Evolutionary conservation across 2,797 vertebrate genomes (phyloP).

Genomic region (Crotalus adamanteus): DNA sequence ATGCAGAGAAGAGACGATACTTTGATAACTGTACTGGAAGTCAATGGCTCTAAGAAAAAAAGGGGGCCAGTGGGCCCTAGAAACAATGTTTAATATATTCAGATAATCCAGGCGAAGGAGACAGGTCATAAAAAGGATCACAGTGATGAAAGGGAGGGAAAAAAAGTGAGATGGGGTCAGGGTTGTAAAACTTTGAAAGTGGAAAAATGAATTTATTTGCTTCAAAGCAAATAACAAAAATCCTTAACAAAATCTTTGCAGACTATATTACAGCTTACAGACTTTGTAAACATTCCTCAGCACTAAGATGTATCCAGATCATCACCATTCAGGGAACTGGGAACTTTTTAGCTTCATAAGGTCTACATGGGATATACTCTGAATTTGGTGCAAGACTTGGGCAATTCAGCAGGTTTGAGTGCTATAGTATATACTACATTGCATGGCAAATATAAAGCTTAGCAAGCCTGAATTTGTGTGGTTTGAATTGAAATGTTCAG

Average conservation of each 20-base stretch:
- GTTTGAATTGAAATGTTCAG: not conserved
- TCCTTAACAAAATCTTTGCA: not conserved
- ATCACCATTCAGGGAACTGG: not conserved
- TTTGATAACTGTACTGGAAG: constrained; percentile 17
- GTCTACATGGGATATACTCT: not conserved
- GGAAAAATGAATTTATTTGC: constrained; percentile 25
- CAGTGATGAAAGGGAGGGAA: not conserved
- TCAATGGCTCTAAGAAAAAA: not conserved
- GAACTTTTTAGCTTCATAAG: not conserved
- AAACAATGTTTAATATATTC: constrained; percentile 6
- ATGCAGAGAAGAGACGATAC: constrained; percentile 10
- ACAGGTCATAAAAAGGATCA: not conserved
- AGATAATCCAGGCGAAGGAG: not conserved
- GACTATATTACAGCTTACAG: not conserved
- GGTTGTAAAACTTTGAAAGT: not conserved
- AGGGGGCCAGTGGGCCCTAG: not conserved
- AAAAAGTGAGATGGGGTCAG: not conserved
- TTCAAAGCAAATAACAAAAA: not conserved
- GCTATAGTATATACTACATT: not conserved
- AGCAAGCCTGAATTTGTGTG: not conserved
- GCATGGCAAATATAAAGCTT: not conserved
- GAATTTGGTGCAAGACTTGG: not conserved
- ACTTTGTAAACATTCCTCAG: not conserved
- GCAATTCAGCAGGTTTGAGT: not conserved
- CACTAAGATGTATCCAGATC: not conserved